Conservation (phyloP, 2,797 vertebrate genomes). For the Hemibagrus guttatus region DNA sequence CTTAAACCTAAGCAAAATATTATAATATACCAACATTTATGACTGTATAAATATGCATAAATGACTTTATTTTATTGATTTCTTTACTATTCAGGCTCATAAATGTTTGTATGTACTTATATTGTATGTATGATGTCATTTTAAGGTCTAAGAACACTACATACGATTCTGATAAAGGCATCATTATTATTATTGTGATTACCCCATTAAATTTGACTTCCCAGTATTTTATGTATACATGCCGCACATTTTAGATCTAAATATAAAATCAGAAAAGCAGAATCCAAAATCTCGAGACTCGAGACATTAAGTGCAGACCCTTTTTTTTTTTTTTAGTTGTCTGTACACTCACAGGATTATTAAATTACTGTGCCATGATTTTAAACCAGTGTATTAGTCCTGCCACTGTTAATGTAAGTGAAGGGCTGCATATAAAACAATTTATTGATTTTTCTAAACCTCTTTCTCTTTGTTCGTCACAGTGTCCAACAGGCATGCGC, state of each 20-base stretch:
- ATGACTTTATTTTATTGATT: background rate
- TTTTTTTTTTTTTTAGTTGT: conserved; percentile 2
- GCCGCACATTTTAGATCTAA: background rate
- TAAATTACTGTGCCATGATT: conserved; percentile 70
- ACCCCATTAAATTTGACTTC: background rate
- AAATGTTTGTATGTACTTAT: background rate
- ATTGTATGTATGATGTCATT: background rate
- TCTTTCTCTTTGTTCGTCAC: conserved; percentile 35
- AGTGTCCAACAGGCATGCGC: conserved; percentile 24
- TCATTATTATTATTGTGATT: background rate
- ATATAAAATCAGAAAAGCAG: background rate
- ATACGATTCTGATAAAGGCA: background rate
- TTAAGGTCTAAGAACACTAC: background rate
- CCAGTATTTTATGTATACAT: background rate
- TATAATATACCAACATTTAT: background rate
- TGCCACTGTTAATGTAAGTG: conserved; percentile 70
- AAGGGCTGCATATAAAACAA: conserved; percentile 83
- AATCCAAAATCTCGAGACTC: background rate
- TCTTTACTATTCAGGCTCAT: no score
- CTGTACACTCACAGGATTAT: conserved; percentile 45
- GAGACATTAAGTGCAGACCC: background rate
- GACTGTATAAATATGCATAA: background rate
- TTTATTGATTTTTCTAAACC: conserved; percentile 81
- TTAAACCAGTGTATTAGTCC: conserved; percentile 68
- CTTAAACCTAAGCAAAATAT: background rate